A percentile compares a stretch with the other conserved stretches of the same genome.
phyloP scores from a whole-genome alignment of 2,113 vertebrate genomes.

The Sinocyclocheilus anophthalmus region DNA sequence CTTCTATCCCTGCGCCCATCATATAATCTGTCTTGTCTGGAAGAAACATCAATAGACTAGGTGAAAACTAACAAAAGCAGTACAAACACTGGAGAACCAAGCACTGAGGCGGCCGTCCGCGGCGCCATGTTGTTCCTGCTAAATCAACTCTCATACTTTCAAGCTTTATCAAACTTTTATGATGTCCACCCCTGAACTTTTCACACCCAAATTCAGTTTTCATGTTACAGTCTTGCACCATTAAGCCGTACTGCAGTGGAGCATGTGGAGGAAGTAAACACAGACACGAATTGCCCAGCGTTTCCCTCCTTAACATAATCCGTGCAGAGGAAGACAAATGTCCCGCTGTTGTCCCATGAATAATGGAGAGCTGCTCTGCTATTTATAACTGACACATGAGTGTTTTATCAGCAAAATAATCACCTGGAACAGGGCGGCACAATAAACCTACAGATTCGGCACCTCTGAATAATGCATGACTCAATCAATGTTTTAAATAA shows the following conservation, averaged over 20 bases:
- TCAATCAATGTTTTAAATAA: slow-evolving; percentile 43
- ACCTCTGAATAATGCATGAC: slow-evolving; percentile 47
- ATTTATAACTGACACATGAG: slow-evolving; percentile 83
- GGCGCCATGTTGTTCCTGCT: no score
- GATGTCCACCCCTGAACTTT: not conserved
- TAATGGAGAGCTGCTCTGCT: slow-evolving; percentile 83
- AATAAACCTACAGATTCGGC: slow-evolving; percentile 24
- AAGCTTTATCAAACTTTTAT: not conserved
- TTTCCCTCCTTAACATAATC: slow-evolving; percentile 86
- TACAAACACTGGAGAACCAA: no score
- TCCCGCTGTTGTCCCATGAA: slow-evolving; percentile 82
- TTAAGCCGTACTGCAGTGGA: slow-evolving; percentile 33
- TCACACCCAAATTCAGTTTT: slow-evolving; percentile 7
- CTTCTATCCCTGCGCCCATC: no score
- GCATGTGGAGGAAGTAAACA: slow-evolving; percentile 21
- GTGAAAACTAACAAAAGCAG: no score
- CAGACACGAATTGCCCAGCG: slow-evolving; percentile 6
- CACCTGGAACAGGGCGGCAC: slow-evolving; percentile 32
- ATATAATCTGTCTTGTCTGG: no score
- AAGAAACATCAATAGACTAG: no score
- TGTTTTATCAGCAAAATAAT: slow-evolving; percentile 63
- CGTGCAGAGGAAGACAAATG: slow-evolving; percentile 90
- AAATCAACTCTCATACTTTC: not conserved
- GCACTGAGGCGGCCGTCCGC: no score
- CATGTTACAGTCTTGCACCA: slow-evolving; percentile 27